Evolutionary conservation across 1,140 invertebrate species (phyloP).

Genomic region (Drosophila sproati): DNA sequence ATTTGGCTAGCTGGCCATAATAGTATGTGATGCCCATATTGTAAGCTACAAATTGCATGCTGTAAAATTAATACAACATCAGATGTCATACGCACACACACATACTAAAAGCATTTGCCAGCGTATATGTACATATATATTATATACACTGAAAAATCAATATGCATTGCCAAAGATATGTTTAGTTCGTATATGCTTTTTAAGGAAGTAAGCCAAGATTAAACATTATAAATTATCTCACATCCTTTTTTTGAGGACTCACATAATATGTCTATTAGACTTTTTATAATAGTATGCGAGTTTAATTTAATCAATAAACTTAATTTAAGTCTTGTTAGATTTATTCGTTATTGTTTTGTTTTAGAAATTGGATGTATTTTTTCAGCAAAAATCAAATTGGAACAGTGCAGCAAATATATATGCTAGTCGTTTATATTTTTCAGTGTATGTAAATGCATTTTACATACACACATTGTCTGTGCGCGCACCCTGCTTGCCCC

Average conservation of each 20-base stretch:
- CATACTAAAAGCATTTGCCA: not conserved
- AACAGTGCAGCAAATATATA: no score
- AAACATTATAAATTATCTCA: no score
- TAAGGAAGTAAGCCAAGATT: no score
- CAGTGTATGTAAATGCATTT: not conserved
- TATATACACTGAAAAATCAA: slow-evolving; percentile 13
- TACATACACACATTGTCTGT: not conserved
- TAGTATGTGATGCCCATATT: slow-evolving; percentile 23
- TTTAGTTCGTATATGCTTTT: no score
- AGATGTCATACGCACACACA: slow-evolving; percentile 44
- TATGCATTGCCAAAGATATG: no score
- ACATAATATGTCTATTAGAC: no score
- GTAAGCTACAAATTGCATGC: slow-evolving; percentile 55
- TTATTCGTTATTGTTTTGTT: not conserved
- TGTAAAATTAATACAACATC: slow-evolving; percentile 77
- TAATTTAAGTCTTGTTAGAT: no score
- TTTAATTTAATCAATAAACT: no score
- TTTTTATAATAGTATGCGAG: no score
- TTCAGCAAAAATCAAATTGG: not conserved
- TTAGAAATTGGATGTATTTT: not conserved
- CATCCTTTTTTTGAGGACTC: no score
- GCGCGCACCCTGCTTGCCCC: not conserved
- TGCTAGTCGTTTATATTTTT: not conserved
- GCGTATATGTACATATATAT: not conserved
- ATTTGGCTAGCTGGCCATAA: slow-evolving; percentile 11